These are phyloP conservation scores for Helicolenus hilgendorfi DNA, from an alignment of 2,797 vertebrate genomes.

Conservation along the genomic window DNA sequence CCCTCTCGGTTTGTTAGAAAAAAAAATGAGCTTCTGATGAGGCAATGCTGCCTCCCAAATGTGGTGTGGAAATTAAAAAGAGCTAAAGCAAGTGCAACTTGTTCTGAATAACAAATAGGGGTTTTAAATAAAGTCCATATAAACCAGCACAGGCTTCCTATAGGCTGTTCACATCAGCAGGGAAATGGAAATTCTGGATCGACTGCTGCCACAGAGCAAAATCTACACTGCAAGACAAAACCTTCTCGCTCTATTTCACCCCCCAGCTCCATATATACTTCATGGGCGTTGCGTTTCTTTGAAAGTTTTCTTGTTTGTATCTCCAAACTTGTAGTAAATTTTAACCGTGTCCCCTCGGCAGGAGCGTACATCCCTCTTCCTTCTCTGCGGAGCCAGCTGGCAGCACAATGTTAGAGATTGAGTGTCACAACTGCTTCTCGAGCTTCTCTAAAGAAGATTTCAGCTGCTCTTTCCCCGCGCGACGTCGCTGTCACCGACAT, in stretches of 20 bases:
- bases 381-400: slow-evolving; percentile 37
- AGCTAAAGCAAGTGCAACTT: slow-evolving; percentile 21
- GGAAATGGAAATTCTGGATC: slow-evolving; percentile 42
- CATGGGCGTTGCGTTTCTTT: slow-evolving; percentile 52
- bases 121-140: slow-evolving; percentile 38
- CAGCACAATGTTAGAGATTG: slow-evolving; percentile 42
- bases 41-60: slow-evolving; percentile 45
- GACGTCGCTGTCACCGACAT: slow-evolving; percentile 56
- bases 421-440: slow-evolving; percentile 54
- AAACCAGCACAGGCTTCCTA: not conserved
- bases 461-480: slow-evolving; percentile 43
- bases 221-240: slow-evolving; percentile 55
- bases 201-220: slow-evolving; percentile 44
- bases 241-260: not conserved
- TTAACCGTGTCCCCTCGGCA: slow-evolving; percentile 55
- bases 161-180: slow-evolving; percentile 20
- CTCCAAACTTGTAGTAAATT: slow-evolving; percentile 56
- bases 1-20: slow-evolving; percentile 18
- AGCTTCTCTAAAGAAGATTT: slow-evolving; percentile 57
- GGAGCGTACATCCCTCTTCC: slow-evolving; percentile 17
- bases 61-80: slow-evolving; percentile 54
- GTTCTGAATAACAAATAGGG: slow-evolving; percentile 42
- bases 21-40: slow-evolving; percentile 57
- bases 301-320: slow-evolving; percentile 66
- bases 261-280: slow-evolving; percentile 53